Base-by-base conservation (phyloP, 2,888 invertebrate genomes). In the Troides oblongomaculatus region DNA sequence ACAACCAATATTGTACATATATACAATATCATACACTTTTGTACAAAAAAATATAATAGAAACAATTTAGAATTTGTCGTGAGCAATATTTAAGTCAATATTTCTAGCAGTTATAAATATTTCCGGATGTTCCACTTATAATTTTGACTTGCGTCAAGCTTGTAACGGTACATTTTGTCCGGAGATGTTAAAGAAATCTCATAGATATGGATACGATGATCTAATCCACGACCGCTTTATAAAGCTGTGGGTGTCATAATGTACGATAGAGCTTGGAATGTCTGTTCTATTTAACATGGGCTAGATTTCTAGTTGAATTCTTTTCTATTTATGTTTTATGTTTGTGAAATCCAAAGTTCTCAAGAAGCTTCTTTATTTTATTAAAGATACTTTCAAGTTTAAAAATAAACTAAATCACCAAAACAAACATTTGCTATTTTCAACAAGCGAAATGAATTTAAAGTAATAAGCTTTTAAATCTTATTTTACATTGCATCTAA, bases 181-280 rank as follows among this genome's bases (percentile, higher is more conserved):
- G 21, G 43, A 43, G 39, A 39, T 39, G 39, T 39, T 43, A 30
- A 59, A 46, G 57, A 30, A 64, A 59, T 60, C 14, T 30, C 25
- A 59, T 59, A 65, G 30, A 65, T 59, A 60, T 60, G 59, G n/a
- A 50, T 66, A 50, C 14, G 65, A 66, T 66, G 65, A 66, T 46
- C 59, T 66, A 66, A 66, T 66, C 59, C 30, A n/a, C 12, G 43
- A 43, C 43, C 25, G 23, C 30, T 60, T 60, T 59, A 30, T 30
- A 65, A 46, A 46, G 46, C 25, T 8, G 65, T 60, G 59, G 59
- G 65, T 60, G 65, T 50, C 50, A 50, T 50, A 60, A 66, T 59
- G 21, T 59, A 59, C 59, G 46, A 59, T 7, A 25, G 8, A 1
- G 46, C 39, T 46, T 12, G 30, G 25, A 59, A 59, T 59, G 59